phyloP scores from a whole-genome alignment of 2,113 vertebrate species.

The Boulengeromyrus knoepffleri region DNA sequence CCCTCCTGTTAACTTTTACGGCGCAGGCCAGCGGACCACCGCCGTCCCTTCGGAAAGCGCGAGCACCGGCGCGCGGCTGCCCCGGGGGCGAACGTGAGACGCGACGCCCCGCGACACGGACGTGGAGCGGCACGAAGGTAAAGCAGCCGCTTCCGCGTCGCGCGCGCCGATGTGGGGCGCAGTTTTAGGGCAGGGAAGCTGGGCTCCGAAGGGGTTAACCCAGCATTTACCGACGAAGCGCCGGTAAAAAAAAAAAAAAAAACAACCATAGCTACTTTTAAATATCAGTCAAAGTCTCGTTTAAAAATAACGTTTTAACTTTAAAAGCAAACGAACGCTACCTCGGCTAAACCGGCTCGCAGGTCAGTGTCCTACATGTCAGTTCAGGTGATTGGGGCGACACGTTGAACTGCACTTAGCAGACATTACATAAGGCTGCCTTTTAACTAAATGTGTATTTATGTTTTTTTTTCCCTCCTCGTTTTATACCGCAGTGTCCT shows the following conservation, averaged over 20 bases:
- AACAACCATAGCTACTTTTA: neutral
- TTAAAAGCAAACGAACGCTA: neutral
- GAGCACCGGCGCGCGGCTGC: neutral
- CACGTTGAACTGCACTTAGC: neutral
- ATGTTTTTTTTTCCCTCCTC: neutral
- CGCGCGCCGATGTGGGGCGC: neutral
- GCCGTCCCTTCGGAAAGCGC: neutral
- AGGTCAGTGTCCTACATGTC: neutral
- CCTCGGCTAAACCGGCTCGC: neutral
- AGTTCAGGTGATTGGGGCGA: neutral
- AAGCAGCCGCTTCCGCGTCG: neutral
- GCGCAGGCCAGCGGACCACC: neutral
- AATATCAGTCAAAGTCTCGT: neutral
- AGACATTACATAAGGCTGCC: neutral
- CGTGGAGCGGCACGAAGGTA: neutral
- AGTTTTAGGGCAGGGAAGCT: neutral
- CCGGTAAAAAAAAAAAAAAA: neutral
- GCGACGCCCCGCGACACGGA: neutral
- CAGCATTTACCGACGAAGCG: neutral
- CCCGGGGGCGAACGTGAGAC: neutral
- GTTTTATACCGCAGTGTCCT: constrained; percentile 22
- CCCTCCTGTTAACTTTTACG: neutral
- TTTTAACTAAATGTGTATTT: neutral
- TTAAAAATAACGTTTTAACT: neutral
- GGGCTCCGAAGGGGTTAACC: neutral